Conservation (phyloP, 1,140 invertebrate genomes). For the Temnothorax longispinosus region DNA sequence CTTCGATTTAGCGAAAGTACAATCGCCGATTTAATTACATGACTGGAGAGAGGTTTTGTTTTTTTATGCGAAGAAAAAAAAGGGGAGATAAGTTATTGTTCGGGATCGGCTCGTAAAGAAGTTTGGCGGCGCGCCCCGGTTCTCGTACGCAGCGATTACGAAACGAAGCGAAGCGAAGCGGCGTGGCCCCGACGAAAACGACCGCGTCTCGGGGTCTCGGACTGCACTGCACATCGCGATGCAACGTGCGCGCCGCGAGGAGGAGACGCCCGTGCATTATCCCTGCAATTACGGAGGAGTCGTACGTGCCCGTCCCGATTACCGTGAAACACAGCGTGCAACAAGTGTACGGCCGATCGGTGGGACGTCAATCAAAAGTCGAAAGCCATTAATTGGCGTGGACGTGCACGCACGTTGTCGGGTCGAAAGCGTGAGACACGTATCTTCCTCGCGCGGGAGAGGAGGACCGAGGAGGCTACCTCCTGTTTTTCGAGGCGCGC, state of each 20-base stretch:
- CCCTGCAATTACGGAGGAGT: constrained; percentile 61
- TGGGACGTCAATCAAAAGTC: constrained; percentile 72
- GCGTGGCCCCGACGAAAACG: constrained; percentile 23
- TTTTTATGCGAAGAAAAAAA: background rate
- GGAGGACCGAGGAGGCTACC: constrained; percentile 10
- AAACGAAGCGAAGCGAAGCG: constrained; percentile 21
- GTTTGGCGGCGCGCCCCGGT: constrained; percentile 20
- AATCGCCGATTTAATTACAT: constrained; percentile 55
- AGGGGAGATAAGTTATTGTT: constrained; percentile 47
- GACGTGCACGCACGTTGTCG: constrained; percentile 67
- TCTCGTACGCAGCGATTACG: constrained; percentile 42
- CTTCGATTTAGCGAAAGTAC: constrained; percentile 45
- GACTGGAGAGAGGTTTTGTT: constrained; percentile 22
- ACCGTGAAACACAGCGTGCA: constrained; percentile 60
- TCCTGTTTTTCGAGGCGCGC: constrained; percentile 29
- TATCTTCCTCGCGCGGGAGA: constrained; percentile 49
- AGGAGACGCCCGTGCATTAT: constrained; percentile 55
- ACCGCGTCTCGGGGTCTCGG: constrained; percentile 4
- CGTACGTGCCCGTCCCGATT: constrained; percentile 60
- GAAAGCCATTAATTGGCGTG: constrained; percentile 73
- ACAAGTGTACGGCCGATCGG: constrained; percentile 18
- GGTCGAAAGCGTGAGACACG: constrained; percentile 66
- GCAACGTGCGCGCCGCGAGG: constrained; percentile 24
- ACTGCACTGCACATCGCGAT: constrained; percentile 17
- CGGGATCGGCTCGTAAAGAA: constrained; percentile 45